Conservation (phyloP, 2,888 invertebrate genomes). For the Schizotus pectinicornis region DNA sequence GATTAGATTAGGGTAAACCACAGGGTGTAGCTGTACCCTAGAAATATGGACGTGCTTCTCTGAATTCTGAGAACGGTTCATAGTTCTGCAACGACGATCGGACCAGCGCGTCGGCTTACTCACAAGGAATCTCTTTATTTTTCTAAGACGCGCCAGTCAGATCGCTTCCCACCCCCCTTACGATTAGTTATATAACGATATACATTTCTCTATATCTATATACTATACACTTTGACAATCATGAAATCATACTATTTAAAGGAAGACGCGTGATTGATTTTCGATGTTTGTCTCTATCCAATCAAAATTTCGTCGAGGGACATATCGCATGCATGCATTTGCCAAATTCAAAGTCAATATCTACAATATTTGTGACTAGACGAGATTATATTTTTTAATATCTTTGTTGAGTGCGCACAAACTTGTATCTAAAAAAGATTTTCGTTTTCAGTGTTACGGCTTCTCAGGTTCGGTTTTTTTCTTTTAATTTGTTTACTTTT, state of each 20-base stretch:
- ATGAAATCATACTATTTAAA: constrained; percentile 47
- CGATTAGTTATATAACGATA: constrained; percentile 39
- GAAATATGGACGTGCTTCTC: constrained; percentile 49
- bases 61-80: constrained; percentile 30
- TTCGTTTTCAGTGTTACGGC: constrained; percentile 22
- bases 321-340: constrained; percentile 58
- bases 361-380: constrained; percentile 59
- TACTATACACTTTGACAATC: constrained; percentile 59
- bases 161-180: constrained; percentile 19
- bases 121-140: constrained; percentile 29
- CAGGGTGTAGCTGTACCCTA: constrained; percentile 61
- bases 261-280: constrained; percentile 44
- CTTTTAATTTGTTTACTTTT: constrained; percentile 35
- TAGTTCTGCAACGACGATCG: constrained; percentile 37
- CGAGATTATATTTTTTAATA: constrained; percentile 52
- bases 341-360: constrained; percentile 75
- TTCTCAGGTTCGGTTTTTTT: constrained; percentile 48
- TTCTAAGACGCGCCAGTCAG: constrained; percentile 26
- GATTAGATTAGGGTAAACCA: constrained; percentile 57
- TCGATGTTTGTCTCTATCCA: constrained; percentile 38
- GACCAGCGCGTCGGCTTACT: constrained; percentile 37
- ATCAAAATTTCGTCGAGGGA: constrained; percentile 42
- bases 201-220: constrained; percentile 50
- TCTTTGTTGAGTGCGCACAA: constrained; percentile 53
- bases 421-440: no score